A percentile compares a stretch with the other conserved stretches of the same genome.
Conservation (phyloP, 2,797 vertebrate genomes). For the Karalla daura region DNA sequence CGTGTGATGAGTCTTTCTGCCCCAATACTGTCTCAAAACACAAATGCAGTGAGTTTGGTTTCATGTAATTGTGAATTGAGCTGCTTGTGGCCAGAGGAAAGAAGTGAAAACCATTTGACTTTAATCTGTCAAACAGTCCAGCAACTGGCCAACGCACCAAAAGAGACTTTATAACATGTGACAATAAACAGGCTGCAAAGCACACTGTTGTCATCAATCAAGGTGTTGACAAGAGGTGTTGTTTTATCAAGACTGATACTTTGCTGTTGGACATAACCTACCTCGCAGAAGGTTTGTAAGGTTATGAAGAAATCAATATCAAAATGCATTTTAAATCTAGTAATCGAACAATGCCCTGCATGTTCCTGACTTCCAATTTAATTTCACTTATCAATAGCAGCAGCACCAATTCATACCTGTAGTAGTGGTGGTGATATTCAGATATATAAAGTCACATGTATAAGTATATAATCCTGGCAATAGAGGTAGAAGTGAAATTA, state of each 20-base stretch:
- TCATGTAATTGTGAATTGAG: background rate
- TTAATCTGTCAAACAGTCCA: background rate
- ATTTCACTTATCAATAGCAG: background rate
- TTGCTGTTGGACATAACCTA: constrained; percentile 8
- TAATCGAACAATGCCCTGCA: background rate
- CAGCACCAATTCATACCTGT: too few species aligned
- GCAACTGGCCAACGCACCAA: background rate
- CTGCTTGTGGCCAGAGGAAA: constrained; percentile 1
- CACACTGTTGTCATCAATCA: background rate
- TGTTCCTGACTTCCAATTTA: too few species aligned
- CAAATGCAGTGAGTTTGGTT: constrained; percentile 8
- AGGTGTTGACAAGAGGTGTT: background rate
- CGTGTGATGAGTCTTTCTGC: background rate
- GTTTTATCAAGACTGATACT: background rate
- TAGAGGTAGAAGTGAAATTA: too few species aligned
- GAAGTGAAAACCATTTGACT: constrained; percentile 3
- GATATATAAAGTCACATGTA: too few species aligned
- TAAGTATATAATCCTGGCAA: too few species aligned
- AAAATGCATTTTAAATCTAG: background rate
- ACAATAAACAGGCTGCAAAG: constrained; percentile 7
- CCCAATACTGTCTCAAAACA: background rate
- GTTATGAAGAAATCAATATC: background rate
- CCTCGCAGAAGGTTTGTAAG: background rate
- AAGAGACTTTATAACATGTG: background rate
- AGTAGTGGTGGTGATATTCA: background rate